Evolutionary conservation across 2,113 vertebrate genomes (phyloP), one percentile per base, ranked within the genome.

Genomic region (Menura novaehollandiae): DNA sequence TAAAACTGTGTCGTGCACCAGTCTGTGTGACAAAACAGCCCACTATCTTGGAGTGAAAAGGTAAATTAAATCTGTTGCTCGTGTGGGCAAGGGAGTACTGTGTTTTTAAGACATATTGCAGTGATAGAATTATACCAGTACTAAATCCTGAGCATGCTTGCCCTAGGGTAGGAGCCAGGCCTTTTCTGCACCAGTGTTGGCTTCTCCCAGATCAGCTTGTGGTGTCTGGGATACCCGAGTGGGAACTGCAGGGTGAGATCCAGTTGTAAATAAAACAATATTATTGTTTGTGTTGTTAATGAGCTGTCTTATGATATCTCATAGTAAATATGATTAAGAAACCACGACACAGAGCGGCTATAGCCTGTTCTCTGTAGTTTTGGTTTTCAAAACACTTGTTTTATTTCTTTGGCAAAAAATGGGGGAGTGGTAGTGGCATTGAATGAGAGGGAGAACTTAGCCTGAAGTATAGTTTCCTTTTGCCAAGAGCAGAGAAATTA

Each of bases 401-500:
- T 89, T 21, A 2, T 75, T 89, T 84, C 46, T 93, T 88, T 72
- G 66, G 80, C 91, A 91, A 95, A 93, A 94, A 94, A 78, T 51
- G 63, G 75, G 80, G 94, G 94, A 93, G 87, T 91, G 67, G 35
- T 46, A 92, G 69, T 13, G 33, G 90, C 83, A 74, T 17, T 72
- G 78, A 77, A 56, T 47, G 85, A 94, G 97, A 93, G 49, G 17
- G 53, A 67, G 21, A 94, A 53, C 67, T 77, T 32, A 94, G 85
- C 71, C 93, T 94, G 72, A 78, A 94, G 85, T 63, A 59, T 37
- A 91, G 89, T 83, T 94, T 96, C 88, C 88, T 85, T 96, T 96
- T 97, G 96, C 97, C 98, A 98, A 97, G 88, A 96, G 93, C 93
- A 95, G 97, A 97, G 97, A 97, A 97, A 98, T 97, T 96, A 92